Conservation (phyloP, 2,888 invertebrate species). For the Polymixis flavicincta region DNA sequence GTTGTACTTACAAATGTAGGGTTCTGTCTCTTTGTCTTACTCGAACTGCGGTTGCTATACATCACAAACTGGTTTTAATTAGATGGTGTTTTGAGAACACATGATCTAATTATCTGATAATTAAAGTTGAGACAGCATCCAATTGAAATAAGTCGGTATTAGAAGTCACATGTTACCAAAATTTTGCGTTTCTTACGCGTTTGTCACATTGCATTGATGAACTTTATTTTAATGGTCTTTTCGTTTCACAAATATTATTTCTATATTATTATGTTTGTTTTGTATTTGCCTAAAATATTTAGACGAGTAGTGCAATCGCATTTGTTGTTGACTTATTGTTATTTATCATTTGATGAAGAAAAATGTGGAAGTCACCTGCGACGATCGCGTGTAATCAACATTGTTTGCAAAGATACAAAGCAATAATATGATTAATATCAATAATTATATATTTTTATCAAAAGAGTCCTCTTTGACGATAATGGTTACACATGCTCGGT, state of each 20-base stretch:
- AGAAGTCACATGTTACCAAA: conserved; percentile 47
- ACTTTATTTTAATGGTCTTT: conserved; percentile 41
- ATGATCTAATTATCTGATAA: background rate
- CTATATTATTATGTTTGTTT: conserved; percentile 49
- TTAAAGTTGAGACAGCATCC: conserved; percentile 2
- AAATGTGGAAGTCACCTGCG: conserved; percentile 3
- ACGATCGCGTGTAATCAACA: conserved; percentile 33
- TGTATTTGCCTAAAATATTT: conserved; percentile 56
- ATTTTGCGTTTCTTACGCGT: conserved; percentile 32
- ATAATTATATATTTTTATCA: conserved; percentile 51
- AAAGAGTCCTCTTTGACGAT: conserved; percentile 16
- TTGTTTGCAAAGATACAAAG: conserved; percentile 38
- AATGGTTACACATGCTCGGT: conserved; percentile 33
- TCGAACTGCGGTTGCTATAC: conserved; percentile 32
- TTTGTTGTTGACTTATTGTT: conserved; percentile 64
- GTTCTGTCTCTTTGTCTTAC: conserved; percentile 21
- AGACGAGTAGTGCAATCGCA: conserved; percentile 62
- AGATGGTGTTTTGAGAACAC: background rate
- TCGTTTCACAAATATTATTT: conserved; percentile 60
- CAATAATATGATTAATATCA: conserved; percentile 51
- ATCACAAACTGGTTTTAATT: conserved; percentile 31
- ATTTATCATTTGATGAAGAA: conserved; percentile 51
- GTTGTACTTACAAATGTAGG: conserved; percentile 9
- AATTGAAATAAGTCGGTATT: conserved; percentile 24
- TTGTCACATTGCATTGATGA: conserved; percentile 42